phyloP scores from a whole-genome alignment of 2,888 invertebrate species.

The Habrosyne pyritoides region DNA sequence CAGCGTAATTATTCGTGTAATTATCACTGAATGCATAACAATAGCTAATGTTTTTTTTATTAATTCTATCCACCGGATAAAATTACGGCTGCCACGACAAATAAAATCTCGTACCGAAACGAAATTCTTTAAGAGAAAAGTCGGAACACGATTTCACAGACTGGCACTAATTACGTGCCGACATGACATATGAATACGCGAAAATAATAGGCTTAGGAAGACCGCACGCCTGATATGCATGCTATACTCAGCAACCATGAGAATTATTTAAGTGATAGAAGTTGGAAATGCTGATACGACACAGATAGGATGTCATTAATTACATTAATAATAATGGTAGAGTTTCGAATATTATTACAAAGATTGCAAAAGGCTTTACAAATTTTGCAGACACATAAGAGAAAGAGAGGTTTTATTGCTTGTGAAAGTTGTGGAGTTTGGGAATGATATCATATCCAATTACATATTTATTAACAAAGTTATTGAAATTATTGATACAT shows the following conservation, averaged over 20 bases:
- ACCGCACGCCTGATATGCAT: neutral
- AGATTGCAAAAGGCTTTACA: no score
- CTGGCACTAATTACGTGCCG: constrained; percentile 33
- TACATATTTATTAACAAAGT: no score
- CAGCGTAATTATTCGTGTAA: no score
- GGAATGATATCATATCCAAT: no score
- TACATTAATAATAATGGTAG: neutral
- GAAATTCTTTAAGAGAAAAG: constrained; percentile 44
- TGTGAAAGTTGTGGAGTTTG: no score
- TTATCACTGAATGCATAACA: no score
- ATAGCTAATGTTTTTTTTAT: neutral
- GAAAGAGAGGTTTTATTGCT: no score
- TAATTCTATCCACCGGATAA: neutral
- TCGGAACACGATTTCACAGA: constrained; percentile 32
- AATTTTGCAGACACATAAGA: no score
- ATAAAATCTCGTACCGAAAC: constrained; percentile 25
- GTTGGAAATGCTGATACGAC: neutral
- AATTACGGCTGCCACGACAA: neutral
- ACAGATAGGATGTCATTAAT: neutral
- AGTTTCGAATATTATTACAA: no score
- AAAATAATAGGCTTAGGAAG: neutral
- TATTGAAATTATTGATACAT: no score
- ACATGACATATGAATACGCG: constrained; percentile 21
- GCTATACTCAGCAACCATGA: neutral
- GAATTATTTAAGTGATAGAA: neutral